Evolutionary conservation across 2,113 vertebrate species (phyloP).

Genomic region (Corythoichthys haematopterus): DNA sequence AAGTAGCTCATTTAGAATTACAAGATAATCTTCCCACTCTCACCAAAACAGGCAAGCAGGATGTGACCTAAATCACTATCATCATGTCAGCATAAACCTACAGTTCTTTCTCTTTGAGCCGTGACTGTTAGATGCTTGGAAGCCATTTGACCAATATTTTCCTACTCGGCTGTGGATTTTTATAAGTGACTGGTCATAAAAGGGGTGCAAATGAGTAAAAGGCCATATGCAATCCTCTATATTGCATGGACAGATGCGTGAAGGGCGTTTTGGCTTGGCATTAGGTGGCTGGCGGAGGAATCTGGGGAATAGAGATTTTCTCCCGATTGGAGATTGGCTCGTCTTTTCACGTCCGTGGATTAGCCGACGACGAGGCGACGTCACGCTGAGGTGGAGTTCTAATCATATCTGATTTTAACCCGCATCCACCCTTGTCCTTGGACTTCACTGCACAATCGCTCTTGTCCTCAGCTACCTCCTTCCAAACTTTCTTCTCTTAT

Average conservation of each 20-base stretch:
- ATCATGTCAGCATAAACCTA: neutral
- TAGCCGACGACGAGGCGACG: conserved; percentile 56
- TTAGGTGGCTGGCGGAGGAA: conserved; percentile 24
- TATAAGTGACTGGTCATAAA: conserved; percentile 23
- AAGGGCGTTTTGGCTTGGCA: conserved; percentile 41
- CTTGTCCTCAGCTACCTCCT: conserved; percentile 25
- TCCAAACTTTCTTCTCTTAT: conserved; percentile 3
- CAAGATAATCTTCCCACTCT: conserved; percentile 14
- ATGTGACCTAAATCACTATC: conserved; percentile 19
- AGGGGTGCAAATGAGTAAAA: conserved; percentile 24
- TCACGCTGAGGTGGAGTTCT: conserved; percentile 50
- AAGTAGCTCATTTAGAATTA: conserved; percentile 31
- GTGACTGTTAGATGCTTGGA: fast-evolving
- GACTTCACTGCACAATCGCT: conserved; percentile 4
- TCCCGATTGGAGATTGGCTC: conserved; percentile 37
- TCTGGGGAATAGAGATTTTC: conserved; percentile 47
- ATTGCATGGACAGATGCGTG: conserved; percentile 23
- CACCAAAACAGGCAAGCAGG: conserved; percentile 6
- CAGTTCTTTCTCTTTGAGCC: conserved; percentile 5
- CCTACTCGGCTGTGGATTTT: conserved; percentile 3
- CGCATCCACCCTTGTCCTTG: conserved; percentile 43
- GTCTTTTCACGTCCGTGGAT: conserved; percentile 61
- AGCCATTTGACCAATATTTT: conserved; percentile 4
- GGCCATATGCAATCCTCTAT: conserved; percentile 11
- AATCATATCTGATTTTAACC: conserved; percentile 50